A percentile compares a stretch with the other conserved stretches of the same genome.
These are phyloP conservation scores for Cervus canadensis DNA, from an alignment of 2,113 vertebrate genomes.

Conservation along the genomic window DNA sequence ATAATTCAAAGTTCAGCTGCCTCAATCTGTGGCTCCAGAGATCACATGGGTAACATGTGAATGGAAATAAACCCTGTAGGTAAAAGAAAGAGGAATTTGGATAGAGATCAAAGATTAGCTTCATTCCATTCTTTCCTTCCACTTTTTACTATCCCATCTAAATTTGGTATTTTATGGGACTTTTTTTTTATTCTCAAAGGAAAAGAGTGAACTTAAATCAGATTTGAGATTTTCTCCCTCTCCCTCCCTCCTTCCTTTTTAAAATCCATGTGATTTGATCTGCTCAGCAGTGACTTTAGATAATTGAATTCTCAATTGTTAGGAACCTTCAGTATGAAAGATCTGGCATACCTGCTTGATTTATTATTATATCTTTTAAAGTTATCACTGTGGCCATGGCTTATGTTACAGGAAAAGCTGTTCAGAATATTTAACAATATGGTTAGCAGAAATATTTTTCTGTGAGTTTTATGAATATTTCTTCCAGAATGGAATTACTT, in stretches of 20 bases:
- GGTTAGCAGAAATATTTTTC: constrained; percentile 2
- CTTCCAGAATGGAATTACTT: neutral
- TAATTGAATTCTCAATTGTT: constrained; percentile 33
- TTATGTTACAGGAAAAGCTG: constrained; percentile 1
- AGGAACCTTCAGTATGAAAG: constrained; percentile 3
- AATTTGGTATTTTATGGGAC: constrained; percentile 75
- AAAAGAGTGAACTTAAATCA: constrained; percentile 69
- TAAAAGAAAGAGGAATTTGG: constrained; percentile 81
- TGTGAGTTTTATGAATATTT: neutral
- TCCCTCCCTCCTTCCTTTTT: constrained; percentile 66
- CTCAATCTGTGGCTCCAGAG: constrained; percentile 52
- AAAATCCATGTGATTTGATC: constrained; percentile 65
- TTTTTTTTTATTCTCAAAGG: constrained; percentile 46
- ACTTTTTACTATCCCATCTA: constrained; percentile 81
- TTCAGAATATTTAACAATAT: neutral
- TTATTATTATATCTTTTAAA: constrained; percentile 47
- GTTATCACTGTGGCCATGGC: constrained; percentile 1
- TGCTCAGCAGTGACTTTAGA: constrained; percentile 48
- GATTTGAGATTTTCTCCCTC: constrained; percentile 70
- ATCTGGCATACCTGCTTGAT: constrained; percentile 24
- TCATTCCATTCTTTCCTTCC: constrained; percentile 77
- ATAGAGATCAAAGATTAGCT: constrained; percentile 81
- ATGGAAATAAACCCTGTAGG: constrained; percentile 80
- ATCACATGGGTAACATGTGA: constrained; percentile 72
- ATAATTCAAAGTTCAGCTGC: constrained; percentile 28